These are phyloP conservation scores for Gonocerus acuteangulatus DNA, from an alignment of 2,888 invertebrate species.

Conservation along the genomic window DNA sequence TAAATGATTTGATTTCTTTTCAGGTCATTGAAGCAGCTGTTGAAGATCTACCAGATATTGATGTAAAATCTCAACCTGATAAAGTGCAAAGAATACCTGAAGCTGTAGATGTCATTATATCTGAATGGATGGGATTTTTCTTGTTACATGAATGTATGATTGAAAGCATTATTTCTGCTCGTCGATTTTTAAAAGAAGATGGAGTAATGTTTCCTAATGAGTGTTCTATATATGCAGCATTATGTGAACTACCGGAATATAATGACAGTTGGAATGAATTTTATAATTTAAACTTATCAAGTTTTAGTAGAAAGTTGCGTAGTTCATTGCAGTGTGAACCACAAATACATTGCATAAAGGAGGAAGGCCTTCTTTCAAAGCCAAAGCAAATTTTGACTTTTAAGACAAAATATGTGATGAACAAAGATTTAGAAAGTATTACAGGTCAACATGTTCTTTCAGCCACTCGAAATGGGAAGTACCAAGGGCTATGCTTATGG, in stretches of 20 bases:
- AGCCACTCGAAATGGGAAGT: conserved; percentile 51
- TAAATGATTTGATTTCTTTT: no score
- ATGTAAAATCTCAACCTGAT: conserved; percentile 62
- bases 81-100: conserved; percentile 49
- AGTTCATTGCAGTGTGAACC: conserved; percentile 57
- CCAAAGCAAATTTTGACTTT: conserved; percentile 60
- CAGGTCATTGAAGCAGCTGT: conserved; percentile 66
- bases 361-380: conserved; percentile 56
- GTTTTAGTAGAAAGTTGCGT: conserved; percentile 53
- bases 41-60: conserved; percentile 56
- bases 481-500: conserved; percentile 62
- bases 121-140: conserved; percentile 98
- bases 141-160: conserved; percentile 92
- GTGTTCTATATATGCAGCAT: conserved; percentile 58
- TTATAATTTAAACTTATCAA: conserved; percentile 68
- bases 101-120: conserved; percentile 81
- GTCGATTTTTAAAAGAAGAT: conserved; percentile 63
- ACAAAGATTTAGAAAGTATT: conserved; percentile 54
- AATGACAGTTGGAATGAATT: conserved; percentile 65
- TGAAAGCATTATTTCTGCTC: conserved; percentile 74
- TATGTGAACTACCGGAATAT: conserved; percentile 55
- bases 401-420: conserved; percentile 55
- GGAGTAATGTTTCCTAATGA: conserved; percentile 70
- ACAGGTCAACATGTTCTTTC: conserved; percentile 55
- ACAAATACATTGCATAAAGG: conserved; percentile 52